phyloP scores from a whole-genome alignment of 2,888 invertebrate species.

The Tetrapedia diversipes region DNA sequence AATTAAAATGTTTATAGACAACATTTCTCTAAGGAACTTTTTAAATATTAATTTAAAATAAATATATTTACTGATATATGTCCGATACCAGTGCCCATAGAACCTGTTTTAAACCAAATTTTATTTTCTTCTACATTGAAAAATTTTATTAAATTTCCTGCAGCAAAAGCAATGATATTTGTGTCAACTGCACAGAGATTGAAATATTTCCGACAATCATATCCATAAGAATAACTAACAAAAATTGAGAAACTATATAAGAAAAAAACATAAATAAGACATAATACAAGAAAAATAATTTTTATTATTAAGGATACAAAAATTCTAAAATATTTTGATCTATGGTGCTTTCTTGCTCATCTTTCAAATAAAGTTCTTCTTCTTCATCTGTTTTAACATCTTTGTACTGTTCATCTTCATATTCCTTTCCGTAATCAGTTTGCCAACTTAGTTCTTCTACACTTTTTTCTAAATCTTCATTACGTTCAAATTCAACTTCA shows the following conservation, averaged over 20 bases:
- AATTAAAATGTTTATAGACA: too few species aligned
- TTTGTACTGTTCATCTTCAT: not conserved
- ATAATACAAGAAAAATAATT: not conserved
- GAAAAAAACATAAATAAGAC: not conserved
- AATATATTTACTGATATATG: slow-evolving; percentile 88
- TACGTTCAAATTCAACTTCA: slow-evolving; percentile 23
- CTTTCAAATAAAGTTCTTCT: not conserved
- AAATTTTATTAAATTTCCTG: slow-evolving; percentile 92
- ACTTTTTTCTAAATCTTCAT: not conserved
- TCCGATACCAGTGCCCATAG: slow-evolving; percentile 92
- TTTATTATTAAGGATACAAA: slow-evolving; percentile 48
- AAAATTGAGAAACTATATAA: slow-evolving; percentile 27
- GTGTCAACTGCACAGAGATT: slow-evolving; percentile 92
- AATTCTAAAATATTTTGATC: slow-evolving; percentile 36
- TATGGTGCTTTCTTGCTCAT: slow-evolving; percentile 22
- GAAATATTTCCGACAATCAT: slow-evolving; percentile 91
- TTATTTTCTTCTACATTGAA: slow-evolving; percentile 87
- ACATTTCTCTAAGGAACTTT: not conserved
- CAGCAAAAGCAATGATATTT: slow-evolving; percentile 89
- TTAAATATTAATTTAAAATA: slow-evolving; percentile 58
- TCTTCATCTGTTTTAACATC: not conserved
- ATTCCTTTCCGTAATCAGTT: not conserved
- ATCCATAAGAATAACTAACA: slow-evolving; percentile 92
- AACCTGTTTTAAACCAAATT: slow-evolving; percentile 89
- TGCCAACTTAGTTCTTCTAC: not conserved